Base-by-base conservation (phyloP, 2,888 invertebrate genomes). In the Dasysyrphus tricinctus region DNA sequence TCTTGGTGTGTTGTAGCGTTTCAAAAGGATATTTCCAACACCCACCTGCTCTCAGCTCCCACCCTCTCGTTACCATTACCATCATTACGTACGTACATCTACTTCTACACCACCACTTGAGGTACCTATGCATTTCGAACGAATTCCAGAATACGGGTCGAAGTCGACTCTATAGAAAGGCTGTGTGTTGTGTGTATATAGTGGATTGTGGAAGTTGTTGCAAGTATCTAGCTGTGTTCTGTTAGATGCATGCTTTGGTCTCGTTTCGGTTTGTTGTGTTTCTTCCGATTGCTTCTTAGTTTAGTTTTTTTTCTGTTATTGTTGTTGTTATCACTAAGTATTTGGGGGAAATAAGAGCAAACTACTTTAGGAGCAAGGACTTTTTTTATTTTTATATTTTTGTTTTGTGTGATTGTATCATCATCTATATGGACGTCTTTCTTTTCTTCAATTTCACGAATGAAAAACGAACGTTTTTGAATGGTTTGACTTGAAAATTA, bases 361-460 rank as follows among this genome's bases (percentile, higher is more conserved):
- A 42, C 72, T 82, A 78, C 67, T 82, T 69, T 61, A 51, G 69
- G 82, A 49, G 78, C 79, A 79, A 83, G 74, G 75, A 83, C 78
- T 74, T 79, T n/a, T 16, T 72, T 79, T 75, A 65, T 34, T 11
- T 47, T 47, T 16, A 5, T 16, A 0, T 5, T 0, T 63, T 61
- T 42, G 8, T 61, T 42, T 16, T 37, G 24, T 44, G 29, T 32
- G 44, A 39, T 44, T 65, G 24, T 47, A 65, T 47, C 63, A 47
- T 44, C 63, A 29, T n/a, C 24, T 24, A n/a, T 32, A 32, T 32
- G 32, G 32, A 32, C 32, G 5, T 49, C 44, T 34, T 76, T 56
- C 65, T 57, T 65, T 72, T 63, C 37, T 14, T 65, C 67, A 80
- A 61, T 65, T 65, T 65, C 37, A 44, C 57, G 51, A 69, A 63